phyloP scores from a whole-genome alignment of 2,888 invertebrate genomes.

The Myopa testacea region DNA sequence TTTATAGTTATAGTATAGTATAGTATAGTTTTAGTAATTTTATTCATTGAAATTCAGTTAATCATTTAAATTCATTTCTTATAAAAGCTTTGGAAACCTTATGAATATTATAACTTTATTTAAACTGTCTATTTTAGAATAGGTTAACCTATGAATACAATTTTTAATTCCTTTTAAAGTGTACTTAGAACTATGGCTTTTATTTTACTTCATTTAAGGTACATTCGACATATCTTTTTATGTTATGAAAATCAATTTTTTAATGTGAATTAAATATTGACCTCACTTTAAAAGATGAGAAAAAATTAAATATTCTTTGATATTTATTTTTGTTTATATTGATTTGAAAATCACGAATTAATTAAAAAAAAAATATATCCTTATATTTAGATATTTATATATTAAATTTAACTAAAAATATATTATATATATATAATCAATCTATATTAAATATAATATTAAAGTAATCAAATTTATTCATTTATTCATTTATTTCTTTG shows the following conservation, averaged over 20 bases:
- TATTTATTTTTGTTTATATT: too few species aligned
- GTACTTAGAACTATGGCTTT: background rate
- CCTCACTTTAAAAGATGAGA: constrained; percentile 27
- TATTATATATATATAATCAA: too few species aligned
- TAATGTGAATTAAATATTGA: constrained; percentile 21
- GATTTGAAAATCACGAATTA: too few species aligned
- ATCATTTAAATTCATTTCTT: background rate
- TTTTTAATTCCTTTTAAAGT: too few species aligned
- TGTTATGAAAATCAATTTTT: constrained; percentile 30
- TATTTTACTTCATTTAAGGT: constrained; percentile 53
- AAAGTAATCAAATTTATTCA: too few species aligned
- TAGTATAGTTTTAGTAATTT: background rate
- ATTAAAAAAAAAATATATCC: too few species aligned
- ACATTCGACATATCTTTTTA: constrained; percentile 56
- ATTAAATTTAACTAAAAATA: too few species aligned
- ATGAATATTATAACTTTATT: background rate
- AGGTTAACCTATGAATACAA: too few species aligned
- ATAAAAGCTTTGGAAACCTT: background rate
- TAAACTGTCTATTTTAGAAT: background rate
- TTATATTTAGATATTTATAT: too few species aligned
- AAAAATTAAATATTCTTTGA: background rate
- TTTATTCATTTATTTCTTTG: too few species aligned
- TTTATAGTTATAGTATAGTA: background rate
- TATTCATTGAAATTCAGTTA: too few species aligned
- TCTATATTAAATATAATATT: too few species aligned